Conservation (phyloP, 2,797 vertebrate genomes). For the Periparus ater region DNA sequence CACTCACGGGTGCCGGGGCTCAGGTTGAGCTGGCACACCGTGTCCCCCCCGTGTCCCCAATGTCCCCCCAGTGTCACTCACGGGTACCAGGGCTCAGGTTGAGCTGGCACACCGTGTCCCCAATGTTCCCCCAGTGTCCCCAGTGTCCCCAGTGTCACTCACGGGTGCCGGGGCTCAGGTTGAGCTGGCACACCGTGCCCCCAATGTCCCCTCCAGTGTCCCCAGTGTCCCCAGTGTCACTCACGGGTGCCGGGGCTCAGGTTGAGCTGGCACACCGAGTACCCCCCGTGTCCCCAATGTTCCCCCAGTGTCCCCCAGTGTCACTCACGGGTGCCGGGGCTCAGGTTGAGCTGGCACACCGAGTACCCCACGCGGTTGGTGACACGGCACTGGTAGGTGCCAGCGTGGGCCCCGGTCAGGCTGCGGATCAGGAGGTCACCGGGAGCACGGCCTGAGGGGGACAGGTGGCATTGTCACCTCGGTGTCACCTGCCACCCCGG, state of each 20-base stretch:
- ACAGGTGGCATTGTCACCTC: neutral
- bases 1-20: neutral
- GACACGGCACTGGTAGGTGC: constrained; percentile 83
- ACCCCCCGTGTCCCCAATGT: neutral
- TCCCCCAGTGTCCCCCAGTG: too few relatives aligned
- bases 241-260: constrained; percentile 47
- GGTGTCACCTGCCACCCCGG: fast-evolving
- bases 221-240: neutral
- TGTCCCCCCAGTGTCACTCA: neutral
- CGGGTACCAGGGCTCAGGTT: neutral
- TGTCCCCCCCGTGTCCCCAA: too few relatives aligned
- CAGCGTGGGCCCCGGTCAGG: constrained; percentile 77
- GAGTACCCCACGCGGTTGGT: constrained; percentile 83
- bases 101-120: neutral
- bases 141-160: neutral
- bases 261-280: constrained; percentile 74
- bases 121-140: neutral
- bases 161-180: constrained; percentile 44
- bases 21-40: neutral
- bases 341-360: constrained; percentile 76
- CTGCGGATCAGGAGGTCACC: constrained; percentile 85
- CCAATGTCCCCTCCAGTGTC: neutral
- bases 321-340: constrained; percentile 37
- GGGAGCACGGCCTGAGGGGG: constrained; percentile 70
- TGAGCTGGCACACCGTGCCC: constrained; percentile 74